These are phyloP conservation scores for Stenichneumon culpator DNA, from an alignment of 2,888 invertebrate genomes.

Conservation along the genomic window DNA sequence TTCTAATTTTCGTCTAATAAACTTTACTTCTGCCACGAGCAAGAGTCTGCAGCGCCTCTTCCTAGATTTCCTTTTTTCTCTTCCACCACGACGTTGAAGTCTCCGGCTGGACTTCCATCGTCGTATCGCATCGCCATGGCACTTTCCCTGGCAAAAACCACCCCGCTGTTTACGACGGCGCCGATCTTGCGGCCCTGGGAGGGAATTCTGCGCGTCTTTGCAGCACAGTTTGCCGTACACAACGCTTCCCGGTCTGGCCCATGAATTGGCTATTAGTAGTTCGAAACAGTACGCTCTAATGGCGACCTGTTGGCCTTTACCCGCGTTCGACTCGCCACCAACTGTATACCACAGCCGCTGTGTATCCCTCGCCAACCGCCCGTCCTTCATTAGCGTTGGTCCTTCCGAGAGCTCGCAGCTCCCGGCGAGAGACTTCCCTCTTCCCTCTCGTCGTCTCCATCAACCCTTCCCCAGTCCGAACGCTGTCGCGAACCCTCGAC, in stretches of 20 bases:
- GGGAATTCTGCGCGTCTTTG: conserved; percentile 26
- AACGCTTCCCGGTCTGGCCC: conserved; percentile 67
- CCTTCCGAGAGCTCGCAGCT: conserved; percentile 70
- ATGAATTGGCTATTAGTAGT: conserved; percentile 87
- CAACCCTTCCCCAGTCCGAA: conserved; percentile 6
- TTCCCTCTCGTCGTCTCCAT: conserved; percentile 28
- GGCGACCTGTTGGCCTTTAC: conserved; percentile 85
- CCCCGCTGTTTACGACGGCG: conserved; percentile 28
- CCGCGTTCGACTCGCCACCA: conserved; percentile 75
- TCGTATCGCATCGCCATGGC: neutral
- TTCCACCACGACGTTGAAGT: conserved; percentile 26
- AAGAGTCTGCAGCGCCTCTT: conserved; percentile 15
- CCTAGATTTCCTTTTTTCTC: neutral
- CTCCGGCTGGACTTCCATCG: neutral
- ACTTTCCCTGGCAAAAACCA: conserved; percentile 12
- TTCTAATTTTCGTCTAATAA: conserved; percentile 51
- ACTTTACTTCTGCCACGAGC: conserved; percentile 16
- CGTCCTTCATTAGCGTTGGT: conserved; percentile 80
- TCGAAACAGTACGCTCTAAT: conserved; percentile 85
- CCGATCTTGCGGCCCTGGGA: conserved; percentile 13
- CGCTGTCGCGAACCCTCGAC: conserved; percentile 15
- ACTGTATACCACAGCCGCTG: conserved; percentile 45
- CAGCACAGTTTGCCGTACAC: conserved; percentile 45
- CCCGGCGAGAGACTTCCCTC: conserved; percentile 3
- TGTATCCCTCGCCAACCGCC: conserved; percentile 69